These are phyloP conservation scores for Callionymus lyra DNA, from an alignment of 2,113 vertebrate genomes.

Conservation along the genomic window DNA sequence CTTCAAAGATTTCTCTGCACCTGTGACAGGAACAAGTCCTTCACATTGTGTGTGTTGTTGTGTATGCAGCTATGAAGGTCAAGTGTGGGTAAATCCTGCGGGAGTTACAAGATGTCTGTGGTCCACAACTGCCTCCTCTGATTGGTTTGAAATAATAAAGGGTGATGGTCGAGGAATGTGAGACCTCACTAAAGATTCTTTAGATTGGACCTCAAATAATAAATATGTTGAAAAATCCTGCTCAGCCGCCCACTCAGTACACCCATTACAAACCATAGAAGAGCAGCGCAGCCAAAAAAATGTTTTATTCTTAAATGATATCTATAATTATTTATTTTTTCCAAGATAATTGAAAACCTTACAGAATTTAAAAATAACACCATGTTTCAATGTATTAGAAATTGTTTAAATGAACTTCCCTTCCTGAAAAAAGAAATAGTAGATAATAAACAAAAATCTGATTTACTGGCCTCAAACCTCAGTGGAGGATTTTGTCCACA, in stretches of 20 bases:
- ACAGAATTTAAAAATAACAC: too few species aligned
- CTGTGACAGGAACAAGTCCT: conserved; percentile 55
- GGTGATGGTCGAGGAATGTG: conserved; percentile 6
- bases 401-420: too few species aligned
- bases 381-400: too few species aligned
- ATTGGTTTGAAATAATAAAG: conserved; percentile 39
- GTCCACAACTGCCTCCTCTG: conserved; percentile 43
- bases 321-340: too few species aligned
- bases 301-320: too few species aligned
- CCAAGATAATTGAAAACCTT: too few species aligned
- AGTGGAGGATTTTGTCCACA: too few species aligned
- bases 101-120: conserved; percentile 46
- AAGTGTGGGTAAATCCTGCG: conserved; percentile 35
- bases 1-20: conserved; percentile 66
- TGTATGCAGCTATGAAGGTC: conserved; percentile 37
- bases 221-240: conserved; percentile 30
- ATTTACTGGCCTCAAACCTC: too few species aligned
- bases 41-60: conserved; percentile 24
- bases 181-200: conserved; percentile 22
- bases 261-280: conserved; percentile 49
- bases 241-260: conserved; percentile 45
- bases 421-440: too few species aligned
- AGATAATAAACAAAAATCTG: too few species aligned
- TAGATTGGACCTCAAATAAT: conserved; percentile 14
- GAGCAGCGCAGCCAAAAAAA: conserved; percentile 10